phyloP scores from a whole-genome alignment of 2,113 vertebrate genomes.

The Eptesicus fuscus region DNA sequence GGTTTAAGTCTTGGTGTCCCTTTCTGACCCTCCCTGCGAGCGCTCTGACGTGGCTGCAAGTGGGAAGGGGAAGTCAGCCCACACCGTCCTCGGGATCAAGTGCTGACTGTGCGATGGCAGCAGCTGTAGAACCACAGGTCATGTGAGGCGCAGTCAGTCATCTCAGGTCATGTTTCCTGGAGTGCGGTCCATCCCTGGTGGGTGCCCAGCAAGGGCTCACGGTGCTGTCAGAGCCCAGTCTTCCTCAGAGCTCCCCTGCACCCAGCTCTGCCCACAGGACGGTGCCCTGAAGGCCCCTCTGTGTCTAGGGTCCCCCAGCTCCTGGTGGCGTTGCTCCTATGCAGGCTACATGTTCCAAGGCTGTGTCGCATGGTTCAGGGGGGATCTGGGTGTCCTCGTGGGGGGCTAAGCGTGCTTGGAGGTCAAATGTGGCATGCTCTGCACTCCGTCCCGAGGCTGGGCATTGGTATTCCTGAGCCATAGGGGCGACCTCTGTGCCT shows the following conservation, averaged over 20 bases:
- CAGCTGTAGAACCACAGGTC: neutral
- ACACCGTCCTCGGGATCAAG: neutral
- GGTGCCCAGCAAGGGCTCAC: neutral
- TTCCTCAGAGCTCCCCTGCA: neutral
- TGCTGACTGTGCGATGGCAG: neutral
- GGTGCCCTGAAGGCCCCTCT: neutral
- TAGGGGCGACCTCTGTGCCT: neutral
- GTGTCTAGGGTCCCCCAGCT: neutral
- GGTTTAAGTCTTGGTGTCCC: fast-evolving
- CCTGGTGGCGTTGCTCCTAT: neutral
- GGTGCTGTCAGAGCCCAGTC: fast-evolving
- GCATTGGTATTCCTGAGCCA: neutral
- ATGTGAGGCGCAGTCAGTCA: fast-evolving
- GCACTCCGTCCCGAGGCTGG: fast-evolving
- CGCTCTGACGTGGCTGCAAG: fast-evolving
- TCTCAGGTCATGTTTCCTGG: too few species aligned
- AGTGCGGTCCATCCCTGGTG: fast-evolving
- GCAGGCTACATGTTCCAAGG: fast-evolving
- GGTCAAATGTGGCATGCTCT: fast-evolving
- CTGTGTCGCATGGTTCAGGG: fast-evolving
- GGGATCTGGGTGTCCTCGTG: fast-evolving
- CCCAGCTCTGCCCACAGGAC: neutral
- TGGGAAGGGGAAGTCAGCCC: neutral
- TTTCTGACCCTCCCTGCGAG: neutral
- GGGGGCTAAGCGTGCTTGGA: neutral